A percentile compares a stretch with the other conserved stretches of the same genome.
Evolutionary conservation across 2,888 invertebrate species (phyloP).

Genomic region (Trichogramma evanescens): DNA sequence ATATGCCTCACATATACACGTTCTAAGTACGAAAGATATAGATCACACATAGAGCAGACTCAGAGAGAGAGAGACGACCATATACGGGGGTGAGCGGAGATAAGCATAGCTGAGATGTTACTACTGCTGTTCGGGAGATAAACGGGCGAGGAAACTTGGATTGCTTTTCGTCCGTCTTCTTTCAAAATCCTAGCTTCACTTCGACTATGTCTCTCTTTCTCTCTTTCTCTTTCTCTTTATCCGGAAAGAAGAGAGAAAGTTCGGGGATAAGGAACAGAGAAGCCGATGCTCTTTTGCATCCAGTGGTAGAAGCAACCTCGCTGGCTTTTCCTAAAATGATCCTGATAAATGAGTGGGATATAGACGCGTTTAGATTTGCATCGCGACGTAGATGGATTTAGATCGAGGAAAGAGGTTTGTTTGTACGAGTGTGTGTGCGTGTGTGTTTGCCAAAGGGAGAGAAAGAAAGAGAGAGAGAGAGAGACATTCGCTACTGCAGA

Average conservation of each 20-base stretch:
- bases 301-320: background rate
- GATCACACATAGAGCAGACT: no score
- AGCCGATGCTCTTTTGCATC: constrained; percentile 11
- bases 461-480: constrained; percentile 5
- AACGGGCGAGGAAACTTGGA: constrained; percentile 18
- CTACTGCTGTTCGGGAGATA: constrained; percentile 9
- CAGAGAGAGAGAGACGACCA: background rate
- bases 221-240: background rate
- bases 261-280: background rate
- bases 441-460: background rate
- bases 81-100: background rate
- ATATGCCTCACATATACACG: no score
- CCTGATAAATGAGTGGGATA: constrained; percentile 28
- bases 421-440: no score
- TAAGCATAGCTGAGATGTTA: background rate
- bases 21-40: no score
- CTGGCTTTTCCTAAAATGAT: constrained; percentile 27
- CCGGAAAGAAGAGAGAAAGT: background rate
- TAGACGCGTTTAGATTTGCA: constrained; percentile 26
- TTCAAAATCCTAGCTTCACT: background rate
- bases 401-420: no score
- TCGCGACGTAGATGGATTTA: background rate
- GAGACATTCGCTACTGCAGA: constrained; percentile 13
- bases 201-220: no score
- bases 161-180: constrained; percentile 17